Base-by-base conservation (phyloP, 1,140 invertebrate genomes). In the Pogonomyrmex barbatus region DNA sequence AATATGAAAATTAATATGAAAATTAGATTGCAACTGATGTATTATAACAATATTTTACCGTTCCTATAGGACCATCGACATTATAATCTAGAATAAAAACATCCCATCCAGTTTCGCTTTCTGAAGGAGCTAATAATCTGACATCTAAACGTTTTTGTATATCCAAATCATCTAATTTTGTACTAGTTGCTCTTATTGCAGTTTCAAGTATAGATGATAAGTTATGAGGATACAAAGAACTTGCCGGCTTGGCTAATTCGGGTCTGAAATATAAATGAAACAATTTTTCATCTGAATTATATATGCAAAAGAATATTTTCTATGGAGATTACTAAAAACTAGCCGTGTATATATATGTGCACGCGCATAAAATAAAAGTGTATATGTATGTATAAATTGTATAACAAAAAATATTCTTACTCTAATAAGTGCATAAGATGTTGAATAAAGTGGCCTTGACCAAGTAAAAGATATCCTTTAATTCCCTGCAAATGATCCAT, bases 381-480 rank as follows among this genome's bases (percentile, higher is more conserved):
- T 24, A 24, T 24, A 24, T 24, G 47, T 47, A 30, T 17, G n/a
- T 67, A 67, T 67, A n/a, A 63, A 63, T 39, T 36, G 4, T 33
- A 36, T 70, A 65, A 42, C 24, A 62, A 77, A 54, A 78, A n/a
- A 77, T 76, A 52, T 52, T 96, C 97, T 95, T 95, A 99, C 98
- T 98, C 97, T 84, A 99, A 94, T 14, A 99, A 95, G 91, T 99
- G 98, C 96, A 99, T 97, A 30, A 99, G 96, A 93, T 99, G 97
- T 91, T 98, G 96, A 90, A 99, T 98, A 94, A 99, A 99, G 95
- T 99, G 98, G 10, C 99, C 99, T 95, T 99, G 99, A 17, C 98
- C 98, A 4, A 99, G 96, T 45, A 99, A 95, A 87, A 99, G 95
- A 95, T 99, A 99, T 75, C 97, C 96, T 87, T 98, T 96, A 93